Percentiles rank a stretch among this genome's conserved stretches.
Conservation (phyloP, 2,113 vertebrate genomes). For the Hippocampus barbouri region DNA sequence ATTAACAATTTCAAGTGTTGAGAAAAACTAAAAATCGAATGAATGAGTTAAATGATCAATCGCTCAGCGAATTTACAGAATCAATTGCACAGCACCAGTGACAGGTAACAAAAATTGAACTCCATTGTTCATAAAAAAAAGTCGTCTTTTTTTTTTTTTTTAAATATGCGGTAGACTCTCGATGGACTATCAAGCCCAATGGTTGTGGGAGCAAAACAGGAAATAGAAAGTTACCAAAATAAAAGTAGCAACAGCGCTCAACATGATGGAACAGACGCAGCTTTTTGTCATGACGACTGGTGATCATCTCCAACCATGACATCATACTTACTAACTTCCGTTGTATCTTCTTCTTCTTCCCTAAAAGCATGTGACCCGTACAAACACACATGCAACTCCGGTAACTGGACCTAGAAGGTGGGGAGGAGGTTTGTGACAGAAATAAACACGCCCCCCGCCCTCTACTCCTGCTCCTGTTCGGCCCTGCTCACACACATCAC, state of each 20-base stretch:
- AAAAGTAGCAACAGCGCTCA: neutral
- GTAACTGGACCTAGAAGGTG: constrained; percentile 71
- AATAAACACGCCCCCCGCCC: constrained; percentile 74
- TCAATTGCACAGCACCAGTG: too few relatives aligned
- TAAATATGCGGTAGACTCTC: too few relatives aligned
- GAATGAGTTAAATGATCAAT: too few relatives aligned
- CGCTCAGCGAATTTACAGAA: too few relatives aligned
- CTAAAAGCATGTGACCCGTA: neutral
- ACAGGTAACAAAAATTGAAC: too few relatives aligned
- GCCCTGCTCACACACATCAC: constrained; percentile 43
- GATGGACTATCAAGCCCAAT: neutral
- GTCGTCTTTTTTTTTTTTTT: too few relatives aligned
- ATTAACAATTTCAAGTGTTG: too few relatives aligned
- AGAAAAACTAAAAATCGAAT: too few relatives aligned
- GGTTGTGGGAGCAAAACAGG: neutral
- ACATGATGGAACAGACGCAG: neutral
- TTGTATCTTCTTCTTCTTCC: neutral
- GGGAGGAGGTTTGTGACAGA: constrained; percentile 69
- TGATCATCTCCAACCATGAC: neutral
- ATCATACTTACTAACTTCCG: neutral
- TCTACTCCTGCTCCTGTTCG: constrained; percentile 56
- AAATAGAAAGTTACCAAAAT: neutral
- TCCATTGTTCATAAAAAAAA: too few relatives aligned
- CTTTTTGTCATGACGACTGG: neutral
- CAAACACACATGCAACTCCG: constrained; percentile 19